Percentiles rank a stretch among this genome's conserved stretches.
Evolutionary conservation across 2,797 vertebrate species (phyloP).

Genomic region (Antrozous pallidus): DNA sequence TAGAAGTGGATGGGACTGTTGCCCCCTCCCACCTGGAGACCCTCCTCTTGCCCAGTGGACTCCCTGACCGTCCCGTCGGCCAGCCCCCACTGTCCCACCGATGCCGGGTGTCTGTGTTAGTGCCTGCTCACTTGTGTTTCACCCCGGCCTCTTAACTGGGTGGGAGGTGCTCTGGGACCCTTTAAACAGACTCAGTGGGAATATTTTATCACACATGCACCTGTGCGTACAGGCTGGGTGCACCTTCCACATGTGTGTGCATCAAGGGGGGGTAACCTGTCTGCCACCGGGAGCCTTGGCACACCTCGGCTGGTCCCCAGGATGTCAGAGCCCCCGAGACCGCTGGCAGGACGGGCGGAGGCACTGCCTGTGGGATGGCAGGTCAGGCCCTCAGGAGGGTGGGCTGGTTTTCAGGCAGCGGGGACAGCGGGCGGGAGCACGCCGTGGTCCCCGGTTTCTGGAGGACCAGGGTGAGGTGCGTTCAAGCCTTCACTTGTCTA

Average conservation of each 20-base stretch:
- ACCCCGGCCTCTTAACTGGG: neutral
- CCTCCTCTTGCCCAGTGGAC: neutral
- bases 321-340: neutral
- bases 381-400: neutral
- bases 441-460: rapidly evolving
- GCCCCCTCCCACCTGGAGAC: neutral
- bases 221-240: neutral
- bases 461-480: neutral
- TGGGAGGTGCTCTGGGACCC: too few species aligned
- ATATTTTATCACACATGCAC: neutral
- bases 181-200: neutral
- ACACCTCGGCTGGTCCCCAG: neutral
- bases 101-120: neutral
- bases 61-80: rapidly evolving
- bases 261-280: neutral
- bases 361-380: neutral
- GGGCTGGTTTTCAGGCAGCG: neutral
- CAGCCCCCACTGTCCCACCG: neutral
- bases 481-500: neutral
- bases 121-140: neutral
- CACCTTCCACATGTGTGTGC: too few species aligned
- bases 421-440: neutral
- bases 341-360: neutral
- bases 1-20: neutral
- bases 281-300: neutral